A percentile compares a stretch with the other conserved stretches of the same genome.
Evolutionary conservation across 2,797 vertebrate genomes (phyloP).

Genomic region (Emydoidea blandingii): DNA sequence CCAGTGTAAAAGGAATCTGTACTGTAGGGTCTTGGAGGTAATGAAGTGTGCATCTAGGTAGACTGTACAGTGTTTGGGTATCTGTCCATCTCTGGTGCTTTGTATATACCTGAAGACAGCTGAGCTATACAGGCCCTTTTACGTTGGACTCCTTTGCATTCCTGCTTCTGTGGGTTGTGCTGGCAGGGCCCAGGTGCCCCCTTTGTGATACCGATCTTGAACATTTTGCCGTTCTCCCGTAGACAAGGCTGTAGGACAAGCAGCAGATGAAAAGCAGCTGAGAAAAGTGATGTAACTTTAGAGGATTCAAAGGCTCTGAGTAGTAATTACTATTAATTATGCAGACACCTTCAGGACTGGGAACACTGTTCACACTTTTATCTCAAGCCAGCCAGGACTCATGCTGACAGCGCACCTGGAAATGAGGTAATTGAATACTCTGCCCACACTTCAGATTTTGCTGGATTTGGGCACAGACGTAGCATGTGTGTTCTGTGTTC

Average conservation of each 20-base stretch:
- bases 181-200: background rate
- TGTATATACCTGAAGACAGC: background rate
- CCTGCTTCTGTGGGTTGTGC: background rate
- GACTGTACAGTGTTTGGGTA: background rate
- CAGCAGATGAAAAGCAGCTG: background rate
- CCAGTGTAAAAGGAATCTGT: background rate
- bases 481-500: constrained; percentile 14
- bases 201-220: background rate
- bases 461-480: background rate
- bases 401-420: constrained; percentile 67
- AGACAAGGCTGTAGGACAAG: background rate
- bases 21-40: background rate
- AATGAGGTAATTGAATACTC: constrained; percentile 65
- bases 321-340: constrained; percentile 28
- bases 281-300: background rate
- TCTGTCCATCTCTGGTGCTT: background rate
- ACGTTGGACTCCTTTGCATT: background rate
- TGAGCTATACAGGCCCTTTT: background rate
- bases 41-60: background rate
- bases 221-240: background rate
- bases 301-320: constrained; percentile 28
- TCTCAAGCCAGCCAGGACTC: constrained; percentile 56
- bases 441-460: constrained; percentile 53
- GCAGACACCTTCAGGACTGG: constrained; percentile 45
- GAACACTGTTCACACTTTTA: constrained; percentile 51